A percentile compares a stretch with the other conserved stretches of the same genome.
Evolutionary conservation across 2,888 invertebrate species (phyloP).

Genomic region (Drosophila histrio): DNA sequence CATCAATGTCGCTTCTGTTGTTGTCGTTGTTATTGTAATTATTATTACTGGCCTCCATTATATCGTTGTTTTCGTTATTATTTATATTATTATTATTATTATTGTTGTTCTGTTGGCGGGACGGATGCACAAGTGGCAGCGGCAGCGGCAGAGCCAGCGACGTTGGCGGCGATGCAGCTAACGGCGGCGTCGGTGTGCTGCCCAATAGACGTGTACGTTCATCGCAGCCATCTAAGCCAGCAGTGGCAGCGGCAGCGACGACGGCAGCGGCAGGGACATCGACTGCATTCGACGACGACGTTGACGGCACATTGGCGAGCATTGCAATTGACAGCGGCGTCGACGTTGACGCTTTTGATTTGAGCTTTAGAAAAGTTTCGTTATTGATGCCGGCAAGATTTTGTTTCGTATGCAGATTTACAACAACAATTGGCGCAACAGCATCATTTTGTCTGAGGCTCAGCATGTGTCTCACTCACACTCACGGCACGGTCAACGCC

Average conservation of each 20-base stretch:
- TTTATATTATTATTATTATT: slow-evolving; percentile 52
- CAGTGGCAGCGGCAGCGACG: slow-evolving; percentile 7
- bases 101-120: slow-evolving; percentile 52
- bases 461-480: slow-evolving; percentile 60
- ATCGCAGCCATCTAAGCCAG: slow-evolving; percentile 61
- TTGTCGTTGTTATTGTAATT: slow-evolving; percentile 49
- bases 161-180: slow-evolving; percentile 59
- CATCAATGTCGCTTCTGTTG: slow-evolving; percentile 52
- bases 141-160: slow-evolving; percentile 57
- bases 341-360: slow-evolving; percentile 9
- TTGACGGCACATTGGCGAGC: slow-evolving; percentile 62
- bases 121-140: slow-evolving; percentile 67
- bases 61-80: slow-evolving; percentile 61
- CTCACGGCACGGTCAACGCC: slow-evolving; percentile 1
- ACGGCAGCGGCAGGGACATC: slow-evolving; percentile 15
- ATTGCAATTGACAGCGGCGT: slow-evolving; percentile 47
- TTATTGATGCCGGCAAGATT: slow-evolving; percentile 12
- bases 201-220: slow-evolving; percentile 80
- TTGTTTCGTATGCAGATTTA: slow-evolving; percentile 37
- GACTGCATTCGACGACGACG: slow-evolving; percentile 29
- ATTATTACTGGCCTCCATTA: slow-evolving; percentile 55
- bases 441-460: slow-evolving; percentile 49
- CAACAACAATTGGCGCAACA: slow-evolving; percentile 24
- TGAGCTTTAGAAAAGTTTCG: slow-evolving; percentile 39
- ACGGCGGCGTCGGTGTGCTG: slow-evolving; percentile 45